phyloP scores from a whole-genome alignment of 2,113 vertebrate species.

The Callipepla squamata region DNA sequence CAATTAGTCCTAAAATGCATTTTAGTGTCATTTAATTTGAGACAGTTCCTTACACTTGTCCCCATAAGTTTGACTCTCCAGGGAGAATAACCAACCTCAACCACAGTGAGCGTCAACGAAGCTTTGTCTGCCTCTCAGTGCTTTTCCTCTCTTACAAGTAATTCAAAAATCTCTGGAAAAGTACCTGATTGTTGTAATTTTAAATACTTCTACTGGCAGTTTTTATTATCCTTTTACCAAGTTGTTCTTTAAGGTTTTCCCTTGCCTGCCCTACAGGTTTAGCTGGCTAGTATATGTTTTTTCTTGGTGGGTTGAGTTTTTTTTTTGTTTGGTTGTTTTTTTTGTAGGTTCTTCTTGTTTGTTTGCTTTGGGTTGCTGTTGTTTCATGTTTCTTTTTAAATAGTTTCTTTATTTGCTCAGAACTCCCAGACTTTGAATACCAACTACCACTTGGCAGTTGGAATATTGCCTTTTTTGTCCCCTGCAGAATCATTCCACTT shows the following conservation, averaged over 20 bases:
- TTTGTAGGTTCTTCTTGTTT: not conserved
- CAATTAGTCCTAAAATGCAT: conserved; percentile 64
- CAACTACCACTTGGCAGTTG: not conserved
- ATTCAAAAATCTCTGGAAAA: not conserved
- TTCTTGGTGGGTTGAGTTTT: not conserved
- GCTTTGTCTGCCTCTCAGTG: not conserved
- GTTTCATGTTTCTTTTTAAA: not conserved
- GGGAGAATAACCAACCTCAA: not conserved
- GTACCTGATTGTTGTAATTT: not conserved
- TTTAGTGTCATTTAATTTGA: conserved; percentile 62
- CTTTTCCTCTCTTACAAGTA: not conserved
- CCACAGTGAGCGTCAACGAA: not conserved
- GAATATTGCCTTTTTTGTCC: conserved; percentile 61
- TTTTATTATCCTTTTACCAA: not conserved
- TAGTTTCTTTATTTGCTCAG: conserved; percentile 45
- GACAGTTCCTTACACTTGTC: conserved; percentile 52
- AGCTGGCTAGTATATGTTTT: not conserved
- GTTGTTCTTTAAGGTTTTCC: not conserved
- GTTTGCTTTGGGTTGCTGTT: not conserved
- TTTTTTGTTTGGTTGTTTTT: not conserved
- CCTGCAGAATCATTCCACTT: conserved; percentile 60
- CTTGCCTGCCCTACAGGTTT: not conserved
- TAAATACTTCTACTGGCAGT: not conserved
- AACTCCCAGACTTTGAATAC: conserved; percentile 11
- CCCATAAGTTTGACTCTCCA: conserved; percentile 36